Evolutionary conservation across 2,888 invertebrate species (phyloP).

Genomic region (Tanypteryx hageni): DNA sequence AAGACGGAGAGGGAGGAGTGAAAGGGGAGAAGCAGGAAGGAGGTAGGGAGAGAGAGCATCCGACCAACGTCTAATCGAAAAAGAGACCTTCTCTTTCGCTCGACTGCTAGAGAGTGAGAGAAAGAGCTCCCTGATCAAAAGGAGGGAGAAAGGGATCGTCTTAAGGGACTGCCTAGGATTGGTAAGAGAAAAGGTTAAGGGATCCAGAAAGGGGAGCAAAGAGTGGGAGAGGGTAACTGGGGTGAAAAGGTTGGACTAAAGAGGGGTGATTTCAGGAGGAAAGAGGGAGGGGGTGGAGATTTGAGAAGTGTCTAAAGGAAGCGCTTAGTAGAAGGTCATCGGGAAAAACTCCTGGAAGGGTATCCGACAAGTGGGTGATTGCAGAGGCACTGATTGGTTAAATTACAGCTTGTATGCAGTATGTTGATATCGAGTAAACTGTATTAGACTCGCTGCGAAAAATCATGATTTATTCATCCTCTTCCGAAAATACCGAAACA

Average conservation of each 20-base stretch:
- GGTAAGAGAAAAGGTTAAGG: slow-evolving; percentile 17
- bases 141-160: not conserved
- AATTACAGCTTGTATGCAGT: too few species aligned
- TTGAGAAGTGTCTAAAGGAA: not conserved
- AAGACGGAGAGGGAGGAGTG: not conserved
- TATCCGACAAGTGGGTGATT: slow-evolving; percentile 11
- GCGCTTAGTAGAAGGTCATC: slow-evolving; percentile 13
- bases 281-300: too few species aligned
- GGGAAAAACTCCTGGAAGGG: not conserved
- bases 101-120: not conserved
- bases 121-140: not conserved
- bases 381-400: too few species aligned
- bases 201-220: not conserved
- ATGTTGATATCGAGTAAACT: too few species aligned
- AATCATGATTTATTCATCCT: too few species aligned
- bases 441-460: too few species aligned
- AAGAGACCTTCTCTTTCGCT: not conserved
- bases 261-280: not conserved
- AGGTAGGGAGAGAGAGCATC: not conserved
- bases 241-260: slow-evolving; percentile 26
- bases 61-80: slow-evolving; percentile 1
- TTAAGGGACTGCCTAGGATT: not conserved
- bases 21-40: not conserved
- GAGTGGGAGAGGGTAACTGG: not conserved
- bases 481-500: too few species aligned